These are phyloP conservation scores for Chymomyza procnemis DNA, from an alignment of 2,888 invertebrate species.

Conservation along the genomic window DNA sequence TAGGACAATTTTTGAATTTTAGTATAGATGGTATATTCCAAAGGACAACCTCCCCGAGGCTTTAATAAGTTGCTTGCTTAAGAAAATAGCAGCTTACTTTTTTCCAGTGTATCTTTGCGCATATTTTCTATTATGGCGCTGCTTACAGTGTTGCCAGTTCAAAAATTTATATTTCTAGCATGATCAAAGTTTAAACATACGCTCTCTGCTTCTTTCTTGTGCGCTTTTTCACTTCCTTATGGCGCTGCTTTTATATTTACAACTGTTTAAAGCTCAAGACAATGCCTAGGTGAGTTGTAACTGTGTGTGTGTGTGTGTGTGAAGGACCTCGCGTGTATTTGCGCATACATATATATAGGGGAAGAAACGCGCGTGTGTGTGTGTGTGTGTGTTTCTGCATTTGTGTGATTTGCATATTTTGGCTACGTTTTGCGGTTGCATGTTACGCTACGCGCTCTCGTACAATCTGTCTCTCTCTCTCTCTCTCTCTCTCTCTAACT, in stretches of 20 bases:
- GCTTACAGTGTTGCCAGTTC: not conserved
- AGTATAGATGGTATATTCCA: too few species aligned
- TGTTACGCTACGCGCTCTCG: not conserved
- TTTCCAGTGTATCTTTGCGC: not conserved
- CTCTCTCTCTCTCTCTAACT: too few species aligned
- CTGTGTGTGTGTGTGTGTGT: slow-evolving; percentile 2
- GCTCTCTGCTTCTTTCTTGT: slow-evolving; percentile 19
- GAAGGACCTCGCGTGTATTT: not conserved
- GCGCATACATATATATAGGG: not conserved
- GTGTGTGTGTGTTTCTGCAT: slow-evolving; percentile 26
- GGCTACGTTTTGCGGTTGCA: slow-evolving; percentile 16
- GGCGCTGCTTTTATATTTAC: not conserved
- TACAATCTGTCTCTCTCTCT: not conserved
- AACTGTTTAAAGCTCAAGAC: slow-evolving; percentile 26
- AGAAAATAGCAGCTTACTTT: not conserved
- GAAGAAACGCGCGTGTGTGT: not conserved
- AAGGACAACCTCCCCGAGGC: too few species aligned
- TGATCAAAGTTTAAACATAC: slow-evolving; percentile 60
- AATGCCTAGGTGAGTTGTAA: slow-evolving; percentile 14
- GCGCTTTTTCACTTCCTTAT: not conserved
- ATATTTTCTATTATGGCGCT: slow-evolving; percentile 29
- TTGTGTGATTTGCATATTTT: slow-evolving; percentile 66
- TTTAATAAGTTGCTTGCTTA: too few species aligned
- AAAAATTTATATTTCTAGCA: slow-evolving; percentile 30
- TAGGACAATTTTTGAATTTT: too few species aligned